These are phyloP conservation scores for Eremobia ochroleuca DNA, from an alignment of 2,888 invertebrate genomes.

Conservation along the genomic window DNA sequence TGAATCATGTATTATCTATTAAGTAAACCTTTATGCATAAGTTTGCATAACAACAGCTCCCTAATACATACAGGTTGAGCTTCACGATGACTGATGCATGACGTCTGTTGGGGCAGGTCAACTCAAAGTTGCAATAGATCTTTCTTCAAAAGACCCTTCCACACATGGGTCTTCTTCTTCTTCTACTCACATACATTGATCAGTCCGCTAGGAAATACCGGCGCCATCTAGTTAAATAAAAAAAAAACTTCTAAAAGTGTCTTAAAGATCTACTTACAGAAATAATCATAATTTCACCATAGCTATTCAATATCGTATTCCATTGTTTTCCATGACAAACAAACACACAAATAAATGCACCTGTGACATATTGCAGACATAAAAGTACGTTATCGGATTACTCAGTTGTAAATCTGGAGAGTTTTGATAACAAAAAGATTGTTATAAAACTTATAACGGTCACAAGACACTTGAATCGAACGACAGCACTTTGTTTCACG, in stretches of 20 bases:
- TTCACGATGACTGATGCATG: background rate
- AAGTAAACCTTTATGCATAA: too few species aligned
- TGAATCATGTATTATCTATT: too few species aligned
- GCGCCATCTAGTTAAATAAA: too few species aligned
- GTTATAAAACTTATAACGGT: background rate
- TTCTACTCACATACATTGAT: background rate
- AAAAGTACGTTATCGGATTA: slow-evolving; percentile 41
- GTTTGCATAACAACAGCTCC: too few species aligned
- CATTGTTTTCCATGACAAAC: slow-evolving; percentile 26
- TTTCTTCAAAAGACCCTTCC: too few species aligned
- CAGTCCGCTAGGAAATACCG: background rate
- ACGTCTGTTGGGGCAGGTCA: background rate
- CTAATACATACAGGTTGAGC: background rate
- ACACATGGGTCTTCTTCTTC: too few species aligned
- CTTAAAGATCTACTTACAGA: background rate
- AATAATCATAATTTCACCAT: background rate
- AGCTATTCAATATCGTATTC: slow-evolving; percentile 29
- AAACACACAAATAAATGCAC: slow-evolving; percentile 48
- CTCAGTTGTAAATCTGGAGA: slow-evolving; percentile 31
- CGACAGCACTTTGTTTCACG: slow-evolving; percentile 7
- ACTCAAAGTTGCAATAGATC: too few species aligned
- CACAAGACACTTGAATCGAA: slow-evolving; percentile 38
- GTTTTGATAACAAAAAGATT: slow-evolving; percentile 20
- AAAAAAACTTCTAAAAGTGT: too few species aligned
- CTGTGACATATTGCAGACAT: slow-evolving; percentile 7